Base-by-base conservation (phyloP, 2,797 vertebrate species). In the Allobates femoralis region DNA sequence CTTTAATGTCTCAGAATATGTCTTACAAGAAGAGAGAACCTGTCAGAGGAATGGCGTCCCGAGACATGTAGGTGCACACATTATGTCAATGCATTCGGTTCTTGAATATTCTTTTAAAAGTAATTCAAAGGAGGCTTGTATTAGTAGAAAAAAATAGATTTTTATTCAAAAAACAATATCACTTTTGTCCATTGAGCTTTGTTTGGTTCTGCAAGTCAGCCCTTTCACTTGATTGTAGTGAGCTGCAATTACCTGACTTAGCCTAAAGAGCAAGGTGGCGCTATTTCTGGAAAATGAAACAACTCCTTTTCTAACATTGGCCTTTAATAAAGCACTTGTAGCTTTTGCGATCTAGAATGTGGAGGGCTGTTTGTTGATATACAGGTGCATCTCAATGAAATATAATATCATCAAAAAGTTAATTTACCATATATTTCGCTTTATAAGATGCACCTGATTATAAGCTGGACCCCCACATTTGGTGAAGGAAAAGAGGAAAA, bases 1-100 rank as follows among this genome's bases (percentile, higher is more conserved):
- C 53, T 80, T 71, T 80, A 60, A 81, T 79, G 67, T 58, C 56
- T 56, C 67, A 26, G n/a, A 58, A 62, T 58, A 73, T 30, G 69
- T 46, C 30, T 46, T 26, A 21, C 7, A 80, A 64, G 28, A 80
- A 32, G 2, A 62, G 21, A 79, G 21, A 19, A 2, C 53, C 18
- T 21, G 11, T 37, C 53, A 77, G 34, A 55, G 51, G 53, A 32
- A 78, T 8, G 76, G 56, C 53, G 6, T 19, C 37, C 10, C 18
- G 76, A 60, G 14, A n/a, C 76, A 55, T 23, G 26, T 56, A 77
- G 10, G 18, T 30, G 51, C 23, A 30, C 7, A 76, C 50, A n/a
- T 10, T 14, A 5, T 32, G 41, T 16, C 1, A 62, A 12, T 10
- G 15, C n/a, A 62, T 26, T 62, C 28, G 64, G 30, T 28, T 67